These are phyloP conservation scores for Pantherophis guttatus DNA, from an alignment of 2,113 vertebrate species.

Conservation along the genomic window DNA sequence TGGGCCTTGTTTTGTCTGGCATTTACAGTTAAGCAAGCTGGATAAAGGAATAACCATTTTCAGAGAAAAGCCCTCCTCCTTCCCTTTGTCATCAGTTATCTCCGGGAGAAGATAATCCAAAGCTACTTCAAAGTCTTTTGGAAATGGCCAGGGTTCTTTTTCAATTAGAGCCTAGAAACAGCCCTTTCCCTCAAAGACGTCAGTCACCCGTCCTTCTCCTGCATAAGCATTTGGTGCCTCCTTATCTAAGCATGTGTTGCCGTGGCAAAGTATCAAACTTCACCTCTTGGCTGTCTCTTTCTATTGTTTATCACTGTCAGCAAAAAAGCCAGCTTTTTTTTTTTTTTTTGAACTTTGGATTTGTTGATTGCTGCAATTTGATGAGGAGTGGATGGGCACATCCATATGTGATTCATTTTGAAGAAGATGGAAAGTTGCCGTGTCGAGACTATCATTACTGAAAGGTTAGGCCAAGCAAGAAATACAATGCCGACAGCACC, in stretches of 20 bases:
- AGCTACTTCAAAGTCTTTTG: constrained; percentile 66
- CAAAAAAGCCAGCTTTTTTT: rapidly evolving
- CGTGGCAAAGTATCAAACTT: not conserved
- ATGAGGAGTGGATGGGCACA: not conserved
- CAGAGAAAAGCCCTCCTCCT: constrained; percentile 48
- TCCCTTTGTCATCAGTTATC: constrained; percentile 58
- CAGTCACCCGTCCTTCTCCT: not conserved
- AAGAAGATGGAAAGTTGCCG: not conserved
- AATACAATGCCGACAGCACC: constrained; percentile 26
- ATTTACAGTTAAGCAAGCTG: constrained; percentile 37
- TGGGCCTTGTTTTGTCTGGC: constrained; percentile 37
- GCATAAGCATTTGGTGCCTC: rapidly evolving
- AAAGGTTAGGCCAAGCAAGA: constrained; percentile 37
- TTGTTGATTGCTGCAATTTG: not conserved
- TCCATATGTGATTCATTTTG: constrained; percentile 15
- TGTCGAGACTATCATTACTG: constrained; percentile 38
- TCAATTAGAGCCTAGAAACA: constrained; percentile 36
- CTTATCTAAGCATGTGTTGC: constrained; percentile 26
- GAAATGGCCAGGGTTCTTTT: constrained; percentile 58
- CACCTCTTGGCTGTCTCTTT: constrained; percentile 2
- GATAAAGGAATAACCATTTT: constrained; percentile 56
- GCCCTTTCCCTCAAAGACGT: not conserved
- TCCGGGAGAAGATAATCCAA: constrained; percentile 49
- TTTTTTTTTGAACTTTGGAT: not conserved
- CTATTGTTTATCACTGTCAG: constrained; percentile 21